These are phyloP conservation scores for Archegozetes longisetosus DNA, from an alignment of 1,140 invertebrate species.

Conservation along the genomic window DNA sequence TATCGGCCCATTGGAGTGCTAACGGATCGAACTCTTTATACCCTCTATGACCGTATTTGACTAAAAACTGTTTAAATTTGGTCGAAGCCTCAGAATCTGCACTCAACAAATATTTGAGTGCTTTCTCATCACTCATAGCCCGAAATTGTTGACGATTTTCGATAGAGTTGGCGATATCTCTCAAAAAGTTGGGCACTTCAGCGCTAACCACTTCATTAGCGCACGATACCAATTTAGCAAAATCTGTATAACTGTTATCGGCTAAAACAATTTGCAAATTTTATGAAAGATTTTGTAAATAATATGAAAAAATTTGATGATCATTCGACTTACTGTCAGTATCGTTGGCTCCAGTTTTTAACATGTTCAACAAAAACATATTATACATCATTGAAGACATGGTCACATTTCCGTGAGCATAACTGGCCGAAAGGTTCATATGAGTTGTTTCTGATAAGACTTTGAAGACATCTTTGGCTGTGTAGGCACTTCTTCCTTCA, in stretches of 20 bases:
- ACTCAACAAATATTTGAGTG: constrained; percentile 1
- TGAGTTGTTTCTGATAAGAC: not conserved
- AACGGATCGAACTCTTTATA: constrained; percentile 54
- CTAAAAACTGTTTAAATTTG: constrained; percentile 41
- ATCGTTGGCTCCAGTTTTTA: not conserved
- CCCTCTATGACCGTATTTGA: constrained; percentile 52
- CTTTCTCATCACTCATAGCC: not conserved
- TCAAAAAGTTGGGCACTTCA: constrained; percentile 5
- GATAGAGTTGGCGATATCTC: constrained; percentile 3
- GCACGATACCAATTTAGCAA: constrained; percentile 42
- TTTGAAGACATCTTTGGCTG: not conserved
- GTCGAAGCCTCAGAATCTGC: constrained; percentile 25
- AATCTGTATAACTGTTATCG: constrained; percentile 38
- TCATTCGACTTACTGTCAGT: not conserved
- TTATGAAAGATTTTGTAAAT: too few species aligned
- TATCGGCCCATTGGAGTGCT: constrained; percentile 45
- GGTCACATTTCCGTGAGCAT: not conserved
- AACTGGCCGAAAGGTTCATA: not conserved
- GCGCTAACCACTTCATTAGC: constrained; percentile 25
- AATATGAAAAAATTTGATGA: too few species aligned
- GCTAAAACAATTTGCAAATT: too few species aligned
- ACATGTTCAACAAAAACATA: not conserved
- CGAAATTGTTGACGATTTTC: not conserved
- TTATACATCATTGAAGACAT: not conserved
- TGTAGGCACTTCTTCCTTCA: not conserved